Percentiles rank a stretch among this genome's conserved stretches.
phyloP scores from a whole-genome alignment of 2,888 invertebrate species.

The Fissipunctia ypsillon region DNA sequence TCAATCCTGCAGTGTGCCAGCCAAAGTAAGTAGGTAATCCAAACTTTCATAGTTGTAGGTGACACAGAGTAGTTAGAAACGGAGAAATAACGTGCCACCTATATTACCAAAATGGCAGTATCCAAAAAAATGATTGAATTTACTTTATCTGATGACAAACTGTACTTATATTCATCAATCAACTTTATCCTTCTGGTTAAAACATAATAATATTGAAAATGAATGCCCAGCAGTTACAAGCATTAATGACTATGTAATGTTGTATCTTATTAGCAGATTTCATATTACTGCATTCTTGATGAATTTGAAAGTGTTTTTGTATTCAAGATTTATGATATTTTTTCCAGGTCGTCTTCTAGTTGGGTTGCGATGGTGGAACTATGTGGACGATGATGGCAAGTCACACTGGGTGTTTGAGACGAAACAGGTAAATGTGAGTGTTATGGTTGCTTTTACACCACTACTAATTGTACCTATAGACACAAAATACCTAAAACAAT shows the following conservation, averaged over 20 bases:
- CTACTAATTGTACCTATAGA: background rate
- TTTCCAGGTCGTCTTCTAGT: slow-evolving; percentile 95
- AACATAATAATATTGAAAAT: no score
- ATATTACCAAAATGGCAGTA: background rate
- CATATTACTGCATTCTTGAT: background rate
- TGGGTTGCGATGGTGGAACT: slow-evolving; percentile 99
- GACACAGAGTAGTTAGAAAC: background rate
- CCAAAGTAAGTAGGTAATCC: background rate
- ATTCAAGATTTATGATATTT: background rate
- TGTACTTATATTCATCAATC: background rate
- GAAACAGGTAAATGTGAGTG: slow-evolving; percentile 92
- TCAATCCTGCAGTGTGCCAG: background rate
- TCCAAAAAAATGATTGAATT: background rate
- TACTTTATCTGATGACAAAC: background rate
- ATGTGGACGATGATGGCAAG: slow-evolving; percentile 98
- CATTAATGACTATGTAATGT: background rate
- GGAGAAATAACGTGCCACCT: background rate
- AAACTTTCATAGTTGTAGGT: background rate
- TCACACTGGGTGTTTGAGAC: slow-evolving; percentile 99
- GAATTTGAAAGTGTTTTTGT: background rate
- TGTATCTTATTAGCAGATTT: no score
- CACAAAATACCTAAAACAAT: background rate
- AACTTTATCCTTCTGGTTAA: background rate
- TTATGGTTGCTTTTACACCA: slow-evolving; percentile 16
- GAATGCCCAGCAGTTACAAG: background rate